Conservation (phyloP, 1,140 invertebrate genomes). For the Meloidogyne exigua region DNA sequence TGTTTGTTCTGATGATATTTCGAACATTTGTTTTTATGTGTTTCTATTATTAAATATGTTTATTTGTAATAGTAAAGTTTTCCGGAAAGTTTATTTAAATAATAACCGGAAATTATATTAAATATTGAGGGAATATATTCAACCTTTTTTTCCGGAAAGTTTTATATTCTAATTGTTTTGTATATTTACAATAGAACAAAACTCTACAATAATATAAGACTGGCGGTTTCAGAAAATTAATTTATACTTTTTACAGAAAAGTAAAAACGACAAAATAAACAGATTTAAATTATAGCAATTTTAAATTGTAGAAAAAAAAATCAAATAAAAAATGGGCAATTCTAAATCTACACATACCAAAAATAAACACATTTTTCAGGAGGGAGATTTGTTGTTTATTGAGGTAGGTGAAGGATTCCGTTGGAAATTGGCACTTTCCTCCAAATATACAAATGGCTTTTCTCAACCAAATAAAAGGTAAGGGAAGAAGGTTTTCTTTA, state of each 20-base stretch:
- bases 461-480: neutral
- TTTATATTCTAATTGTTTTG: neutral
- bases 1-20: neutral
- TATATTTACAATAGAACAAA: neutral
- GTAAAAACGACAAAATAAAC: neutral
- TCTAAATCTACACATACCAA: neutral
- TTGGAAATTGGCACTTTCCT: neutral
- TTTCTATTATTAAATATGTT: neutral
- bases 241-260: neutral
- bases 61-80: no score
- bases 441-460: neutral
- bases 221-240: neutral
- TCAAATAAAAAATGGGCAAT: neutral
- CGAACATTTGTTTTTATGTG: neutral
- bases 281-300: neutral
- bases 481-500: neutral
- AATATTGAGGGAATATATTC: no score
- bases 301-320: neutral
- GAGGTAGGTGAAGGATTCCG: neutral
- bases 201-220: neutral
- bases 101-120: no score
- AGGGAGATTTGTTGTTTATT: neutral
- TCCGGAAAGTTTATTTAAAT: no score
- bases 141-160: neutral
- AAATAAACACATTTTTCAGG: constrained; percentile 4